Evolutionary conservation across 2,888 invertebrate genomes (phyloP), one percentile per base, ranked within the genome.

Genomic region (Nomada ferruginata): DNA sequence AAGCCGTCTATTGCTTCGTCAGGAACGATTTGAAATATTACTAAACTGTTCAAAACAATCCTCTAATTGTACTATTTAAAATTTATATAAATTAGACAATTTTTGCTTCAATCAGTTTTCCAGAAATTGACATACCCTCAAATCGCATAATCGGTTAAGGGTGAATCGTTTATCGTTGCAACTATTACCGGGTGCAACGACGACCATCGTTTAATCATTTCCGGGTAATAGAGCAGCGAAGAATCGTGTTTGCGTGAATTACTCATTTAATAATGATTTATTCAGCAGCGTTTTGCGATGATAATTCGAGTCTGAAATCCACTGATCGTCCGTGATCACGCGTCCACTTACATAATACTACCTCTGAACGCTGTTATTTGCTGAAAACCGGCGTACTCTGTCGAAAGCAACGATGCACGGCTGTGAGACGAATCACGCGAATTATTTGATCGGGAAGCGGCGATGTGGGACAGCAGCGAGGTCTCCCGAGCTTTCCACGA

Each of bases 381-480:
- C 63, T 59, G 80, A 57, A 65, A 80, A 85, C 42, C 2, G 18
- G 20, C 36, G 36, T 13, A 2, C 7, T 53, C 10, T 1, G 13
- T 44, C 53, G 23, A 15, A 11, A 15, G 15, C 26, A 66, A 2
- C 66, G 61, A 59, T 55, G 52, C 36, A 44, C 42, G 50, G 47
- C 29, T 20, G 59, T 29, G 61, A 60, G 55, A 73, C 80, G 61
- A 52, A 64, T 59, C 61, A 20, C 36, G 76, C 79, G 63, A 71
- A 55, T 76, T 76, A 72, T 82, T 84, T 76, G 75, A 29, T 9
- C 26, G 53, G 9, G 36, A 66, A 13, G 52, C 52, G 20, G 53
- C 55, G 47, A 86, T 72, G 65, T 79, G 69, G 82, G 78, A 79
- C 86, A 64, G 36, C 77, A 59, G 69, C 66, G 57, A 64, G 47